Base-by-base conservation (phyloP, 2,888 invertebrate species). In the Apotomis capreana region DNA sequence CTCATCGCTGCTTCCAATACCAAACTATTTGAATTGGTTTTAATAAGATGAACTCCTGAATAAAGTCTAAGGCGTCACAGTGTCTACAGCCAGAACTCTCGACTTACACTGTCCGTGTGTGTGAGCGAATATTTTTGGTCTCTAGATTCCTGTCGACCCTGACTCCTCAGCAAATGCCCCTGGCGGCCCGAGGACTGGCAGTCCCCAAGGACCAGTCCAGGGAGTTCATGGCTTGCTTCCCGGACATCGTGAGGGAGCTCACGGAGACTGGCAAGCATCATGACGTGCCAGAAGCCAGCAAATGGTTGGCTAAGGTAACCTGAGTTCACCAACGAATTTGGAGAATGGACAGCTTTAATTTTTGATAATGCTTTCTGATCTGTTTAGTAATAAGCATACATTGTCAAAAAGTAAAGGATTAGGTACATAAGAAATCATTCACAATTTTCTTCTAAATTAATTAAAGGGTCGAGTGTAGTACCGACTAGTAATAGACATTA, bases 181-280 rank as follows among this genome's bases (percentile, higher is more conserved):
- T 94, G 86, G 94, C 95, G 74, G 94, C 95, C 76, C 94, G 94
- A 76, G 94, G 94, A 83, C 94, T 95, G 80, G 94, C 95, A 63
- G 94, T 95, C 64, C 95, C 95, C 74, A 97, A 97, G 91, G 97
- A 97, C 89, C 97, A 97, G 90, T 95, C 95, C 86, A 94, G 97
- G 81, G 97, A 97, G 87, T 96, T 98, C 91, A 97, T 97, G 97
- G 96, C 97, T 65, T 93, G 97, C 76, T 98, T 97, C 94, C 97
- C 97, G 82, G 97, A 97, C 89, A 93, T 98, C 80, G 96, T 98
- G 74, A 94, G 97, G 80, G 97, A 97, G 88, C 93, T 98, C 77
- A 97, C 97, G 52, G 96, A 96, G 82, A 95, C 95, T 79, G 95
- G 95, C 79, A 95, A 96, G 83, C 95, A 96, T 87, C 94, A 95